phyloP scores from a whole-genome alignment of 2,113 vertebrate species.

The Bubo blakistoni region DNA sequence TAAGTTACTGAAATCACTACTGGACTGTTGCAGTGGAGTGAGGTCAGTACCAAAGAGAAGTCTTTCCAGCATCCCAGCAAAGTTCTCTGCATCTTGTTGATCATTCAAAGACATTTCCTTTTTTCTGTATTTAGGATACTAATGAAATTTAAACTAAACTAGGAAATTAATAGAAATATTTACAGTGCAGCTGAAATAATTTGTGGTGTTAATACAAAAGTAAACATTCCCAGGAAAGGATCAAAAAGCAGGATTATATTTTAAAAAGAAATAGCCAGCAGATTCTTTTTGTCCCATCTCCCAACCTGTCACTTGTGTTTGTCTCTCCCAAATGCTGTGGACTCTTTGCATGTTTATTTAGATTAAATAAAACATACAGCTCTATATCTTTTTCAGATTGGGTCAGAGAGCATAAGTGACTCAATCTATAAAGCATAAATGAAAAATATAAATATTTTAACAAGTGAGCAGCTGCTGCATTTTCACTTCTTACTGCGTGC shows the following conservation, averaged over 20 bases:
- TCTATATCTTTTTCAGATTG: background rate
- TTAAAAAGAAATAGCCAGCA: background rate
- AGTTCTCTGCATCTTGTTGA: background rate
- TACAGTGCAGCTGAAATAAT: background rate
- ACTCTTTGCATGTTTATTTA: background rate
- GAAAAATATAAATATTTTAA: slow-evolving; percentile 49
- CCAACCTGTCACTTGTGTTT: slow-evolving; percentile 14
- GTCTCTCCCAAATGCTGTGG: background rate
- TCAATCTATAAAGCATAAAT: background rate
- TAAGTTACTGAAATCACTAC: background rate
- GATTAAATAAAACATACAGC: background rate
- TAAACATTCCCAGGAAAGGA: background rate
- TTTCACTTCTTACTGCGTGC: background rate
- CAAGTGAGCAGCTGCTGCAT: background rate
- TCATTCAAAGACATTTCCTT: background rate
- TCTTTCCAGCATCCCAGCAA: background rate
- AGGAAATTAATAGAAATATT: slow-evolving; percentile 15
- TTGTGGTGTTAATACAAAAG: slow-evolving; percentile 8
- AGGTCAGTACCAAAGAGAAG: background rate
- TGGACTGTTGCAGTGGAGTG: background rate
- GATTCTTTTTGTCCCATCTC: background rate
- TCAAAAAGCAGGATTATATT: background rate
- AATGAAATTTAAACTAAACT: slow-evolving; percentile 12
- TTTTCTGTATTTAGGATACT: background rate
- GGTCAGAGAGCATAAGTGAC: background rate